Evolutionary conservation across 2,113 vertebrate genomes (phyloP), one percentile per base, ranked within the genome.

Genomic region (Cairina moschata): DNA sequence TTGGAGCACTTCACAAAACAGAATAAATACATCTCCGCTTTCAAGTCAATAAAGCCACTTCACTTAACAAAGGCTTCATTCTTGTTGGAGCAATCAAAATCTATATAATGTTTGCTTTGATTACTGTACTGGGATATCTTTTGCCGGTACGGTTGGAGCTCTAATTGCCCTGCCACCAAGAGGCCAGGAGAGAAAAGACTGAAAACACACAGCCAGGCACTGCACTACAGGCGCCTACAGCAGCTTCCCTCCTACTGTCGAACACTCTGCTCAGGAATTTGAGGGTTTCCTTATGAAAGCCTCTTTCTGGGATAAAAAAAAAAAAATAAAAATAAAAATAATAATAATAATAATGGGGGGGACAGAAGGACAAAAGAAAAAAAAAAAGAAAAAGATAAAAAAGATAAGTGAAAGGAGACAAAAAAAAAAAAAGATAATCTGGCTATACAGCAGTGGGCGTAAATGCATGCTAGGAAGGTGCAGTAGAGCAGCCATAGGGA

Each of bases 141-240:
- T 95, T 90, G 75, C 90, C 85, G 72, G 67, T 88, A 66, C 68
- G n/a, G 77, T 93, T 92, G 69, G 62, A 92, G 76, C 66, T 92
- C 80, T 95, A 87, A 93, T 94, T 94, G 74, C 81, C 71, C 88
- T 94, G 90, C 88, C 93, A 91, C 88, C 91, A 92, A 89, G 77
- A 94, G 73, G 60, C 83, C 62, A 73, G 74, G 18, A 88, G 54
- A 73, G 91, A 90, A 97, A 96, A 86, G 82, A 56, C 65, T 72
- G 83, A 77, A 95, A 91, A 71, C 59, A 36, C 32, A 67, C 20
- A 90, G 82, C 60, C 36, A 65, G 52, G 34, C 88, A 83, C 90
- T 46, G 65, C 5, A 3, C 86, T 86, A 60, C 65, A 68, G 60
- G 50, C 72, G 77, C 52, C 48, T 65, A 29, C 38, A 76, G 38